phyloP scores from a whole-genome alignment of 1,140 invertebrate species.

The Diorhabda carinulata region DNA sequence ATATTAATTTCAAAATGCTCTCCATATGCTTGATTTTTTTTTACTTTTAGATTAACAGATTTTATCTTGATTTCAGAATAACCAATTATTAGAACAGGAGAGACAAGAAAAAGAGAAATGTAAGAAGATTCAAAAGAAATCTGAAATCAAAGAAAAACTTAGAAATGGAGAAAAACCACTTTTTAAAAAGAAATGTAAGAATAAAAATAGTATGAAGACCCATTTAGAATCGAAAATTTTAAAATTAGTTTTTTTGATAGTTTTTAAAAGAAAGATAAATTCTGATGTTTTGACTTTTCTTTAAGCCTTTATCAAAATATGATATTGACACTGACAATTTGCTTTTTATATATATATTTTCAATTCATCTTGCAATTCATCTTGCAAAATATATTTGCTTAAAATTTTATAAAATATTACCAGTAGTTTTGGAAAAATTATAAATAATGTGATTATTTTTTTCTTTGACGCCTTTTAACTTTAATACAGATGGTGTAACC shows the following conservation, averaged over 20 bases:
- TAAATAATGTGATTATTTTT: constrained; percentile 10
- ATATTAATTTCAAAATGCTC: background rate
- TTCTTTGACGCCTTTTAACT: too few species aligned
- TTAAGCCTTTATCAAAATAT: too few species aligned
- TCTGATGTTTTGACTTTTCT: too few species aligned
- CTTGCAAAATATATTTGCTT: too few species aligned
- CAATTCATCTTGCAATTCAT: too few species aligned
- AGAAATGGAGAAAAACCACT: constrained; percentile 59
- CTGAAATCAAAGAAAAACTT: constrained; percentile 53
- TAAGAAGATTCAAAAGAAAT: constrained; percentile 58
- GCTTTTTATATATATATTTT: too few species aligned
- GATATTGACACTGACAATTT: too few species aligned
- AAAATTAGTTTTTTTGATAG: too few species aligned
- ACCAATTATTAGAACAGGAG: constrained; percentile 47
- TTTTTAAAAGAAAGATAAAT: too few species aligned
- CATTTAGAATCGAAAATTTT: too few species aligned
- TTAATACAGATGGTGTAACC: too few species aligned
- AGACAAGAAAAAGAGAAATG: constrained; percentile 58
- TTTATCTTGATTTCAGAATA: constrained; percentile 38
- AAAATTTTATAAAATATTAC: too few species aligned
- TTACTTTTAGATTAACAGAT: background rate
- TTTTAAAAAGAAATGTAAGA: constrained; percentile 79
- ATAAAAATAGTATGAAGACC: background rate
- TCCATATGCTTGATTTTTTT: background rate
- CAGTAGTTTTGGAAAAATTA: background rate